These are phyloP conservation scores for Anthophora plumipes DNA, from an alignment of 2,888 invertebrate genomes.

Conservation along the genomic window DNA sequence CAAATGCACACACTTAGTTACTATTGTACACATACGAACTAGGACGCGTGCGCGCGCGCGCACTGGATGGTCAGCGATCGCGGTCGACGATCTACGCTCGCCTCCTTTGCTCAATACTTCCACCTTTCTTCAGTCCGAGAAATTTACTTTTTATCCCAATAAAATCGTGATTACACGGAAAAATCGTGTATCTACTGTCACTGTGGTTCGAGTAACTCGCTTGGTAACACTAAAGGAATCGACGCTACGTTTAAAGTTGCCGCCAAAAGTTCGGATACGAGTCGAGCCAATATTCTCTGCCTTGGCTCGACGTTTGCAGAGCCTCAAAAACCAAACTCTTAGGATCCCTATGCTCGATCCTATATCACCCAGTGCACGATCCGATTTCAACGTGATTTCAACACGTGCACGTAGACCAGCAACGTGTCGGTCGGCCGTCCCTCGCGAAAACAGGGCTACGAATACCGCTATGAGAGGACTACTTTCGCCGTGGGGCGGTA, in stretches of 20 bases:
- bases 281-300: slow-evolving; percentile 8
- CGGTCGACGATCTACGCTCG: slow-evolving; percentile 23
- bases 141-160: not conserved
- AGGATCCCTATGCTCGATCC: not conserved
- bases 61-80: slow-evolving; percentile 29
- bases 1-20: no score
- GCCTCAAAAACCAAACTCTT: no score
- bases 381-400: slow-evolving; percentile 54
- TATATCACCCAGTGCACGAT: slow-evolving; percentile 25
- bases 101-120: slow-evolving; percentile 32
- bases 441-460: slow-evolving; percentile 65
- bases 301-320: not conserved
- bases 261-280: slow-evolving; percentile 53
- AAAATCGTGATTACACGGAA: not conserved
- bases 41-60: slow-evolving; percentile 48
- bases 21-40: no score
- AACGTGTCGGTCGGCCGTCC: slow-evolving; percentile 57
- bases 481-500: slow-evolving; percentile 73
- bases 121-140: not conserved
- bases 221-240: not conserved
- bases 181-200: not conserved
- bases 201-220: not conserved
- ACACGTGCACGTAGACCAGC: slow-evolving; percentile 61
- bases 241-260: slow-evolving; percentile 54
- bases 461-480: slow-evolving; percentile 63